Evolutionary conservation across 2,113 vertebrate genomes (phyloP), one percentile per base, ranked within the genome.

Genomic region (Otus sunia): DNA sequence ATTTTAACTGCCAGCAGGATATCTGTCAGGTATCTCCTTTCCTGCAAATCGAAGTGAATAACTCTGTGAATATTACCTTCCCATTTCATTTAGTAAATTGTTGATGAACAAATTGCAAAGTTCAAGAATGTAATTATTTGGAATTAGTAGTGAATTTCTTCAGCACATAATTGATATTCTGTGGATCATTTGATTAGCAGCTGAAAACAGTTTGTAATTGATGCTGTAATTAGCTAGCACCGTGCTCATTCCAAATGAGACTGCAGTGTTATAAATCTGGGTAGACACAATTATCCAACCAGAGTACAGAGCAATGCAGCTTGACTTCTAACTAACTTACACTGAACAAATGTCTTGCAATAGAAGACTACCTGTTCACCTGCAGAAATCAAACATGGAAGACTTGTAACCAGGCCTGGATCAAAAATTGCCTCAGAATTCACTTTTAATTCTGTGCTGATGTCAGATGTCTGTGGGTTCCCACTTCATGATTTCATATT

Each of bases 121-220:
- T 92, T 95, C 67, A 77, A 80, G 67, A 96, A 86, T 67, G 55
- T 53, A 94, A 88, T 92, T 96, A 90, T 88, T 88, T 10, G 8
- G 53, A 59, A 90, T 86, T 83, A 83, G 84, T 50, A 74, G 55
- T 66, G 22, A 83, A 77, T 88, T 94, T 96, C 72, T 96, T 88
- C 56, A 67, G 67, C n/a, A 56, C 0, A 2, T 88, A 94, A 90
- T 96, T 97, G 75, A 88, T 90, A 88, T 84, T 88, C 90, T 94
- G 45, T 84, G 75, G 29, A 90, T 92, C 82, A 39, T 86, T 96
- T 94, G 85, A 95, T 92, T 83, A 93, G 79, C 82, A 93, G 60
- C 88, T 96, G 90, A 88, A 95, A 94, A 88, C 50, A 74, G 43
- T 90, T 93, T 74, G 47, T 55, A 84, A 86, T 84, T 92, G 71